These are phyloP conservation scores for Apamea anceps DNA, from an alignment of 2,888 invertebrate species.

Conservation along the genomic window DNA sequence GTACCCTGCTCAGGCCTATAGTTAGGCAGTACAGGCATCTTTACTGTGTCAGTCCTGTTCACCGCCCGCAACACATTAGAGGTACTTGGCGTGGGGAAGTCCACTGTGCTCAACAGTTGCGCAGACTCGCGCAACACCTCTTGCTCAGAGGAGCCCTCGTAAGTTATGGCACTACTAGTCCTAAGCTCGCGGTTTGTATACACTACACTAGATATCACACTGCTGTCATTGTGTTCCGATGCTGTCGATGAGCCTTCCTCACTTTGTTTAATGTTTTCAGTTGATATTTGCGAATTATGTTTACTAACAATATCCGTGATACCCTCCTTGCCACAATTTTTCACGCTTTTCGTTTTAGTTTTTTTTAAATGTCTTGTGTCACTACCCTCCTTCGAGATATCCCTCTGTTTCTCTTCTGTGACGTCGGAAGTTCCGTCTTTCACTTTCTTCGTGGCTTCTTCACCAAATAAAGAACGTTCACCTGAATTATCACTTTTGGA, in stretches of 20 bases:
- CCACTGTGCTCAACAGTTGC: conserved; percentile 84
- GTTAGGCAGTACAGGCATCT: conserved; percentile 87
- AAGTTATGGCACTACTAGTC: conserved; percentile 89
- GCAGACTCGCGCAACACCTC: conserved; percentile 92
- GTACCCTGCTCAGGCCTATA: conserved; percentile 83
- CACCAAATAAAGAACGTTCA: conserved; percentile 72
- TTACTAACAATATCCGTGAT: conserved; percentile 78
- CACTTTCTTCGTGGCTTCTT: conserved; percentile 75
- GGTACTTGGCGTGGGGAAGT: conserved; percentile 75
- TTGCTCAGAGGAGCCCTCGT: conserved; percentile 92
- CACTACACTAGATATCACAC: conserved; percentile 88
- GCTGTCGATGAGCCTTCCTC: conserved; percentile 63
- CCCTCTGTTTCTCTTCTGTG: conserved; percentile 65
- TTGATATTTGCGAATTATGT: conserved; percentile 72
- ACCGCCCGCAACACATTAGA: conserved; percentile 78
- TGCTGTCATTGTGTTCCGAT: conserved; percentile 73
- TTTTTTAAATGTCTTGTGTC: conserved; percentile 77
- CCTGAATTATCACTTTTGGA: conserved; percentile 77
- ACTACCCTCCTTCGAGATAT: conserved; percentile 70
- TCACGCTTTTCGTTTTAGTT: conserved; percentile 76
- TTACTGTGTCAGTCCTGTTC: conserved; percentile 76
- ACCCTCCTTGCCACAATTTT: conserved; percentile 79
- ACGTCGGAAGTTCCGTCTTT: conserved; percentile 68
- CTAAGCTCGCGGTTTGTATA: conserved; percentile 82
- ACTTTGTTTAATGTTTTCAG: conserved; percentile 72